Base-by-base conservation (phyloP, 2,113 vertebrate genomes). In the Tychaedon coryphoeus region DNA sequence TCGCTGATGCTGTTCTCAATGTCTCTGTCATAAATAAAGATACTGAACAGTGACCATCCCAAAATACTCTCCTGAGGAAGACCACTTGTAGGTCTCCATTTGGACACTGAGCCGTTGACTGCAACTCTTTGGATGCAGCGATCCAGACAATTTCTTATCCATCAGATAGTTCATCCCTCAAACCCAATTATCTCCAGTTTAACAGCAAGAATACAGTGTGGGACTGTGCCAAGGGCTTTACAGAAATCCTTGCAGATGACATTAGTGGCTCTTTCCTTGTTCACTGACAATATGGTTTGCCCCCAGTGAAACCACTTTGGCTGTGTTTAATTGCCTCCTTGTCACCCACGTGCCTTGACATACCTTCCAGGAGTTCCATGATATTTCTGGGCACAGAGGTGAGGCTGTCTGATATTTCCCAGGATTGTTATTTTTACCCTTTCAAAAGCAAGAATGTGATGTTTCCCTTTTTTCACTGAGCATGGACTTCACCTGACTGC, bases 61-160 rank as follows among this genome's bases (percentile, higher is more conserved):
- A 67, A 7, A 19, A 60, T 3, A 9, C 7, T 40, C 6, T n/a
- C 19, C 26, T 69, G 48, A 67, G 28, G 43, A 81, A 34, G 16
- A 58, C 8, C 11, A 14, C 15, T 19, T 43, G 12, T 33, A 60
- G 12, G 17, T 51, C 17, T 76, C 29, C 31, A 33, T 42, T 36
- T 81, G 53, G 31, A 62, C 5, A 13, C 19, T 19, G 16, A 88
- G 17, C 18, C 10, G 2, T 40, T 77, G 40, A 58, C 24, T 62
- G 8, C 34, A 67, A 48, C 17, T 13, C 53, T 85, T 81, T 33
- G 28, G 14, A n/a, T 54, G 28, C 0, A 0, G 9, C 2, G 1
- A 53, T 58, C 8, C 47, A 40, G 24, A 34, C 6, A 23, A 43
- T 76, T 81, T 20, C 31, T 81, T 58, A 40, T 43, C 7, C 24